These are phyloP conservation scores for Neoaliturus tenellus DNA, from an alignment of 2,888 invertebrate species.

Conservation along the genomic window DNA sequence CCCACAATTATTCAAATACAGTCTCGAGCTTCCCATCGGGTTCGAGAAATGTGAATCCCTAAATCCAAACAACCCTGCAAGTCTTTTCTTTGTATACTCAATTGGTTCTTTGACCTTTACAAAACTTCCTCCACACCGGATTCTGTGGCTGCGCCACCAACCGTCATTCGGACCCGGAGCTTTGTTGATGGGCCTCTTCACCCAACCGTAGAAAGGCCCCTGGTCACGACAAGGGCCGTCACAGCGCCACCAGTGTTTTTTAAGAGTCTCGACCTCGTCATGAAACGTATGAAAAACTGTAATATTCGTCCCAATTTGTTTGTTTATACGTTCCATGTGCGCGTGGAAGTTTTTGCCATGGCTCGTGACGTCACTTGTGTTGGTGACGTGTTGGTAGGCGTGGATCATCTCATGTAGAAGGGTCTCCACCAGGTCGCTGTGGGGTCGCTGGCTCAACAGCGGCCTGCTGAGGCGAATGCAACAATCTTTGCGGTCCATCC, in stretches of 20 bases:
- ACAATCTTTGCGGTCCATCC: background rate
- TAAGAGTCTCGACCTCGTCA: slow-evolving; percentile 91
- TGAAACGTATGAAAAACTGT: slow-evolving; percentile 96
- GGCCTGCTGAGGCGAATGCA: background rate
- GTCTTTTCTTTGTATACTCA: slow-evolving; percentile 56
- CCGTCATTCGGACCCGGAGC: slow-evolving; percentile 89
- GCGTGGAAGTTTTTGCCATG: slow-evolving; percentile 96
- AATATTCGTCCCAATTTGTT: slow-evolving; percentile 89
- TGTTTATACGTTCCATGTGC: slow-evolving; percentile 96
- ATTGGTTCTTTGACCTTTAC: slow-evolving; percentile 88
- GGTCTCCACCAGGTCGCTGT: background rate
- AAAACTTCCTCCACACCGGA: slow-evolving; percentile 88
- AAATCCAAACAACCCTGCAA: background rate
- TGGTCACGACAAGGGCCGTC: slow-evolving; percentile 88
- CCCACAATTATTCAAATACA: background rate
- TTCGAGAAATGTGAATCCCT: no score
- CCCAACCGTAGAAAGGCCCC: slow-evolving; percentile 90
- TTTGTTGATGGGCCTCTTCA: slow-evolving; percentile 90
- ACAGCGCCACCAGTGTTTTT: slow-evolving; percentile 97
- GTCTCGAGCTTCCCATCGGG: background rate
- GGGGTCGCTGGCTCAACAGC: background rate
- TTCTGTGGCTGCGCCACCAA: slow-evolving; percentile 91
- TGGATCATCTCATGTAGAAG: slow-evolving; percentile 99
- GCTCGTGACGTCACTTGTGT: slow-evolving; percentile 91
- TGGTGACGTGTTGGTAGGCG: slow-evolving; percentile 94